Base-by-base conservation (phyloP, 2,888 invertebrate genomes). In the Cheilosia variabilis region DNA sequence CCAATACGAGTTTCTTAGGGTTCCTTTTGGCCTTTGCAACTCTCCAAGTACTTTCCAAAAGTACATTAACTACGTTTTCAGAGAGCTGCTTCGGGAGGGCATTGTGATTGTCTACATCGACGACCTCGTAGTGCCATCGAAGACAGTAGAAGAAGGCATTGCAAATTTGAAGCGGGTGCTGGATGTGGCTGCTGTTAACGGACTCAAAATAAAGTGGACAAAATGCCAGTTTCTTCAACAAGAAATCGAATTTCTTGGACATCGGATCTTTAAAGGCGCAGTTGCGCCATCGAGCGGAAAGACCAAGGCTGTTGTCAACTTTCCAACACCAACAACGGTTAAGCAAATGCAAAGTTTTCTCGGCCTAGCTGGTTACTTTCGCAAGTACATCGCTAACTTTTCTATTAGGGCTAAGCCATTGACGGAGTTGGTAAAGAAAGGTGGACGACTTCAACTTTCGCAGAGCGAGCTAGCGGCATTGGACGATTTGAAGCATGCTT, bases 1-100 rank as follows among this genome's bases (percentile, higher is more conserved):
- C 1, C 88, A 88, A 24, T 90, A 84, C 17, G 88, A 89, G 24
- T 89, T 88, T 58, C 53, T 52, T 0, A 69, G 79, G 45, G 41
- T 9, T 10, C 34, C 34, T 89, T 88, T 68, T 27, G 27, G 27
- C 27, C 27, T 27, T 27, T 27, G 27, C 27, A 27, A 27, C 27
- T 27, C 27, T 27, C 27, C 27, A 27, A 27, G 27, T 27, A 27
- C 6, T 27, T 27, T 27, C 4, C 27, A 27, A 6, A 27, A 27
- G 27, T 27, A 27, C 27, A 27, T 27, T 22, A 87, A 88, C 34
- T 62, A 68, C 19, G 22, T 69, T 13, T 50, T 69, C 13, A 58
- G 53, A 52, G 66, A 80, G 15, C 62, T 62, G 13, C 41, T 80
- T n/a, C 34, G 52, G 6, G 50, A 73, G 24, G 53, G 24, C 19